phyloP scores from a whole-genome alignment of 2,888 invertebrate species.

The Pristionchus mayeri region DNA sequence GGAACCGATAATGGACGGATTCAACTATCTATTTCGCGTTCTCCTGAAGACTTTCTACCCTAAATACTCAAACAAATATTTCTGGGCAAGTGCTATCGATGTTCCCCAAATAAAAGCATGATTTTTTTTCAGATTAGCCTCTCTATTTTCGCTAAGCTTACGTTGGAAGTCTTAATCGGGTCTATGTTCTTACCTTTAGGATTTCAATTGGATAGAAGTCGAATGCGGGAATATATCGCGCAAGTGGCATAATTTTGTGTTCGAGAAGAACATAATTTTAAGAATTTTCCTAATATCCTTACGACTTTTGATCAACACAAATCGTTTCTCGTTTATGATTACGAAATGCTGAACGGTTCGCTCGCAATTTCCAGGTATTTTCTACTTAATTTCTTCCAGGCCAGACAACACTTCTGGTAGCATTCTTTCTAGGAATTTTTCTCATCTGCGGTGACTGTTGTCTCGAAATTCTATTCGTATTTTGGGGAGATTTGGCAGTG shows the following conservation, averaged over 20 bases:
- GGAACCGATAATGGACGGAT: conserved; percentile 7
- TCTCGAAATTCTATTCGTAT: not conserved
- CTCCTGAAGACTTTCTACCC: not conserved
- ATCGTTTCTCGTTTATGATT: not conserved
- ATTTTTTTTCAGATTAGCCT: not conserved
- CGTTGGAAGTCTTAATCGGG: not conserved
- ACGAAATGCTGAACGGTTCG: not conserved
- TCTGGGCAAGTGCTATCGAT: not conserved
- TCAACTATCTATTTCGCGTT: not conserved
- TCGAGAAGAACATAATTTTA: not conserved
- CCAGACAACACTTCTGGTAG: not conserved
- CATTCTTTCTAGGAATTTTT: not conserved
- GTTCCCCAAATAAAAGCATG: not conserved
- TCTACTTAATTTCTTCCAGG: not conserved
- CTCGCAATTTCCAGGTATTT: too few species aligned
- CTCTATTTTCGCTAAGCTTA: not conserved
- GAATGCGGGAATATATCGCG: not conserved
- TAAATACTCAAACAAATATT: not conserved
- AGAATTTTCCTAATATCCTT: not conserved
- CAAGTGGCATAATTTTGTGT: not conserved
- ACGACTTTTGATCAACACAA: too few species aligned
- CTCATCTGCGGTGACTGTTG: too few species aligned
- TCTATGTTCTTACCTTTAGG: not conserved
- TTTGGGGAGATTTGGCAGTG: too few species aligned
- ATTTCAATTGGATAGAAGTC: not conserved